Evolutionary conservation across 2,888 invertebrate species (phyloP), one percentile per base, ranked within the genome.

Genomic region (Galeopsomyia nigrocyanea): DNA sequence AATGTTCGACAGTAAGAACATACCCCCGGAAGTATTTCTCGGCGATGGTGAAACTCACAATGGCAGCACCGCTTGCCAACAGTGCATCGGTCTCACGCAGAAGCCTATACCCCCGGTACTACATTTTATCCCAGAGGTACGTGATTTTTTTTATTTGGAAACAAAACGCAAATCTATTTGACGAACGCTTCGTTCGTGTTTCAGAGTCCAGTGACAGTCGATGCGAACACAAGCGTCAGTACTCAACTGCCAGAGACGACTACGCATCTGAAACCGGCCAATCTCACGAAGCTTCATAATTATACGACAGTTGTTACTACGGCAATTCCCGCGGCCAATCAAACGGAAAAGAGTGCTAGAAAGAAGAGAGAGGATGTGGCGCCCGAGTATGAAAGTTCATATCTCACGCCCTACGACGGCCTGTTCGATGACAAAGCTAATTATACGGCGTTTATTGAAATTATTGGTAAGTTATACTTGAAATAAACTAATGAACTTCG

Each of bases 371-470:
- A 82, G 21, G 79, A 82, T 17, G 26, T 69, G 69, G 75, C 83
- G 19, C 82, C 83, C 0, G 77, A 56, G 66, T 82, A 63, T 76
- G 87, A 84, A 80, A 68, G 68, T 21, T 73, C 70, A 19, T 65
- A 71, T 7, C 76, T 87, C 77, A 85, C 88, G 26, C 89, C 91
- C 2, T 89, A 88, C 73, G 95, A 96, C 84, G 95, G 95, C 0
- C 89, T 88, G 66, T 88, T 97, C 61, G 94, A 95, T 81, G 88
- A 92, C 16, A 90, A 89, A 65, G 92, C 94, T 14, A 95, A 94
- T 83, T 97, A 97, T 79, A 95, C 95, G 0, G 92, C 94, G 21
- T 96, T 94, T 82, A 89, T 96, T 49, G 95, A 96, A 88, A 89
- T 95, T 14, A 92, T 94, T 79, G 92, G 95, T 94, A 86, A 88